These are phyloP conservation scores for Clytia hemisphaerica DNA, from an alignment of 30 jellyfish, hydroid and myxozoan species.

Conservation along the genomic window DNA sequence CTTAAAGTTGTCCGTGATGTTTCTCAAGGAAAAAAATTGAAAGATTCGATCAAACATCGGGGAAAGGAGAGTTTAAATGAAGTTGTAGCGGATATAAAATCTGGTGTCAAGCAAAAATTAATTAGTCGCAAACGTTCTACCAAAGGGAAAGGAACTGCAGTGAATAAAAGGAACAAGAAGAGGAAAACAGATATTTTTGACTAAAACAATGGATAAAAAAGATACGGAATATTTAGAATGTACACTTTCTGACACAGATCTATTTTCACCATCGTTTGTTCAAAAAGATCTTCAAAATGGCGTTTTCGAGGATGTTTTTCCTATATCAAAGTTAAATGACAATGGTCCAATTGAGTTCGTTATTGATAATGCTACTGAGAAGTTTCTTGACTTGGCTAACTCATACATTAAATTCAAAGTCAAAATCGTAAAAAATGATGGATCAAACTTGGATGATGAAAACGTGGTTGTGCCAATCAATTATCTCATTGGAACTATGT, in stretches of 20 bases:
- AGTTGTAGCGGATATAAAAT: not conserved
- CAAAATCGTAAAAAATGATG: constrained; percentile 2
- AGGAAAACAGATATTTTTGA: not conserved
- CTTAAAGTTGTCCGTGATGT: not conserved
- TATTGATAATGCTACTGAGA: not conserved
- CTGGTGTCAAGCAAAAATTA: not conserved
- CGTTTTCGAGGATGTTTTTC: constrained; percentile 8
- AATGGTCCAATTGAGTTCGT: constrained; percentile 21
- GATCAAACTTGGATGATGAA: constrained; percentile 1
- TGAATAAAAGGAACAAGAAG: not conserved
- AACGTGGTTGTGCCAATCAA: not conserved
- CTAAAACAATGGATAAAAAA: not conserved
- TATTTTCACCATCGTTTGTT: constrained; percentile 15
- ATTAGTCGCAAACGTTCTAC: not conserved
- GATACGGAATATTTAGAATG: constrained; percentile 4
- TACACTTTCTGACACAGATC: constrained; percentile 18
- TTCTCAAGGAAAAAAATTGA: not conserved
- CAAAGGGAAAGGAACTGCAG: not conserved
- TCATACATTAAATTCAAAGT: not conserved
- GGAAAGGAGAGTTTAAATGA: too few species aligned
- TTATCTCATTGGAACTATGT: not conserved
- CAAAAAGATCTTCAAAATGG: constrained; percentile 14
- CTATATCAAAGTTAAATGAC: not conserved
- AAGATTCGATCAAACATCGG: constrained; percentile 3
- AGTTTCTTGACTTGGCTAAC: constrained; percentile 10